Conservation (phyloP, 2,113 vertebrate species). For the Laterallus jamaicensis region DNA sequence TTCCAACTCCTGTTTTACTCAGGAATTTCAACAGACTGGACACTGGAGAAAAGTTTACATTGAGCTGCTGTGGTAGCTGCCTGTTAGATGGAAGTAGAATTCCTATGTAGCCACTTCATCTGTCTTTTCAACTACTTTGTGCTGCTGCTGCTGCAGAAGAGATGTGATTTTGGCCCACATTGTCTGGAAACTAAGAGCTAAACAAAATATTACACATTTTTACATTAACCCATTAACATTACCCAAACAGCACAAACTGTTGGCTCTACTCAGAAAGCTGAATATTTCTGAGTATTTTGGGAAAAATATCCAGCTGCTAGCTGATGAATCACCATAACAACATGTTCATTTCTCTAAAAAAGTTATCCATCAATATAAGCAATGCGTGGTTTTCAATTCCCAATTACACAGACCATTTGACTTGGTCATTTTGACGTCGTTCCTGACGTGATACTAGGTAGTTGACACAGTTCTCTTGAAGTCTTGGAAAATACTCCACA, state of each 20-base stretch:
- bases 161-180: not conserved
- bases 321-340: conserved; percentile 37
- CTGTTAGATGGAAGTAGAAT: not conserved
- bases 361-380: not conserved
- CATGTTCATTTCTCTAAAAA: not conserved
- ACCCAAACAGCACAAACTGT: not conserved
- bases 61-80: not conserved
- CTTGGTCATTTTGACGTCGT: not conserved
- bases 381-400: not conserved
- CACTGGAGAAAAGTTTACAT: not conserved
- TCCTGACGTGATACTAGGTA: not conserved
- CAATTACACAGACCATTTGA: not conserved
- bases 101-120: not conserved
- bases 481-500: not conserved
- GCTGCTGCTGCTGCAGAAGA: not conserved
- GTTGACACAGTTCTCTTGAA: not conserved
- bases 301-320: conserved; percentile 24
- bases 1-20: not conserved
- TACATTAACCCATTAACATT: not conserved
- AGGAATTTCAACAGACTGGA: not conserved
- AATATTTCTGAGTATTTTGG: conserved; percentile 30
- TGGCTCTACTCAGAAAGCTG: not conserved
- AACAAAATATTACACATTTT: not conserved
- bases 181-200: not conserved
- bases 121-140: not conserved